Percentiles rank a stretch among this genome's conserved stretches.
phyloP scores from a whole-genome alignment of 1,140 invertebrate genomes.

The Zophobas morio region DNA sequence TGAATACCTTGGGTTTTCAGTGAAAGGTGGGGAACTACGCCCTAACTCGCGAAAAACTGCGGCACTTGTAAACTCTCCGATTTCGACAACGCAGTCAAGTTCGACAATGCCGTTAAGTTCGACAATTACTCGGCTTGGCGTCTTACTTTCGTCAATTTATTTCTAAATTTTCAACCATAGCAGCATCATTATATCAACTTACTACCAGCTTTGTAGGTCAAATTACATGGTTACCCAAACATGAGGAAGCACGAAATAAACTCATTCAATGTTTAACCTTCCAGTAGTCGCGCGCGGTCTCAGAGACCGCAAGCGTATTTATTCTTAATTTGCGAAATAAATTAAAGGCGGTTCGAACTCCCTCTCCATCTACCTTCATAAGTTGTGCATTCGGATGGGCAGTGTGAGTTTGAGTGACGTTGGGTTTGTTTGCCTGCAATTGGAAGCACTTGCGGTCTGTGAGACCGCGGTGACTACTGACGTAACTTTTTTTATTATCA shows the following conservation, averaged over 20 bases:
- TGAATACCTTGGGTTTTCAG: slow-evolving; percentile 25
- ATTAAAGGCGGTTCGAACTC: too few species aligned
- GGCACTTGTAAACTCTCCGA: slow-evolving; percentile 1
- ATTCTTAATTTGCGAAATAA: too few species aligned
- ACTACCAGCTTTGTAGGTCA: not conserved
- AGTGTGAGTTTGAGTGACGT: too few species aligned
- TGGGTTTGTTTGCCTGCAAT: too few species aligned
- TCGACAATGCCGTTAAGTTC: not conserved
- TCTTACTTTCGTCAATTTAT: slow-evolving; percentile 29
- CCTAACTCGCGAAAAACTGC: not conserved
- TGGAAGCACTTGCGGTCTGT: too few species aligned
- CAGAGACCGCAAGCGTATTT: too few species aligned
- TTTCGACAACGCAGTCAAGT: not conserved
- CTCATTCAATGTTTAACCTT: slow-evolving; percentile 17
- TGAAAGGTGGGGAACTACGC: not conserved
- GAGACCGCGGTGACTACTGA: too few species aligned
- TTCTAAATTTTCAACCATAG: not conserved
- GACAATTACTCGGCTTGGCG: not conserved
- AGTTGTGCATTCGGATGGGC: too few species aligned
- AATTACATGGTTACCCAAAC: not conserved
- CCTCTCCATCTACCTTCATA: too few species aligned
- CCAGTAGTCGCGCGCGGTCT: too few species aligned
- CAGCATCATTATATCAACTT: slow-evolving; percentile 8
- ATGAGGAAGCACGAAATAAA: not conserved
- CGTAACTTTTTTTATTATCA: too few species aligned